Evolutionary conservation across 2,797 vertebrate species (phyloP).

Genomic region (Aselliscus stoliczkanus): DNA sequence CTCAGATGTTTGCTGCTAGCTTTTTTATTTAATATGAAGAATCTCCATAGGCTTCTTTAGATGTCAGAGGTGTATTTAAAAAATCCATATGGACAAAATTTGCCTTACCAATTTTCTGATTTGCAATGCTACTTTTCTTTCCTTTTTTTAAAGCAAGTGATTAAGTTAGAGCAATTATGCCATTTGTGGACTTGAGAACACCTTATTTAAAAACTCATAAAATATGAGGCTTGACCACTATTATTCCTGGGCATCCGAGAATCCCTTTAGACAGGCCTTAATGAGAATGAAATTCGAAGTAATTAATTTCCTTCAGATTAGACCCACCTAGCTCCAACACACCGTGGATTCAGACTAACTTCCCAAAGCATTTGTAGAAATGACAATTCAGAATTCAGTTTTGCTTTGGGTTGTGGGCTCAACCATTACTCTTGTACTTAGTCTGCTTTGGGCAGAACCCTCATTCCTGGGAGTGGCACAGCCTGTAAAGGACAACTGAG

Average conservation of each 20-base stretch:
- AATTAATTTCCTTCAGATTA: background rate
- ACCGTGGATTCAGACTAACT: background rate
- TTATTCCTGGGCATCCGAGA: background rate
- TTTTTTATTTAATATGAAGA: background rate
- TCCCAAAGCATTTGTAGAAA: background rate
- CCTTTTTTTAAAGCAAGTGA: background rate
- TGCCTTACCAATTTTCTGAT: background rate
- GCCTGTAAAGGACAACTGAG: background rate
- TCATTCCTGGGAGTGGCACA: background rate
- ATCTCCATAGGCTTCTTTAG: background rate
- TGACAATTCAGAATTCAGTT: background rate
- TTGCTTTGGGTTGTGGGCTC: background rate
- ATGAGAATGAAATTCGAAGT: background rate
- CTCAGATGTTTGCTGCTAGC: background rate
- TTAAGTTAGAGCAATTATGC: background rate
- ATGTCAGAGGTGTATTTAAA: background rate
- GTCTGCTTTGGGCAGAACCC: background rate
- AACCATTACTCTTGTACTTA: background rate
- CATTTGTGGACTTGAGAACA: background rate
- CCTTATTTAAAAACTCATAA: background rate
- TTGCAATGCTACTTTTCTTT: background rate
- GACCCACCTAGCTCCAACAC: background rate
- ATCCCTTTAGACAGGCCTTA: background rate
- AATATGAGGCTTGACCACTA: background rate
- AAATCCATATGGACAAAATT: background rate